Percentiles rank a stretch among this genome's conserved stretches.
These are phyloP conservation scores for Mechanitis mazaeus DNA, from an alignment of 2,888 invertebrate genomes.

Conservation along the genomic window DNA sequence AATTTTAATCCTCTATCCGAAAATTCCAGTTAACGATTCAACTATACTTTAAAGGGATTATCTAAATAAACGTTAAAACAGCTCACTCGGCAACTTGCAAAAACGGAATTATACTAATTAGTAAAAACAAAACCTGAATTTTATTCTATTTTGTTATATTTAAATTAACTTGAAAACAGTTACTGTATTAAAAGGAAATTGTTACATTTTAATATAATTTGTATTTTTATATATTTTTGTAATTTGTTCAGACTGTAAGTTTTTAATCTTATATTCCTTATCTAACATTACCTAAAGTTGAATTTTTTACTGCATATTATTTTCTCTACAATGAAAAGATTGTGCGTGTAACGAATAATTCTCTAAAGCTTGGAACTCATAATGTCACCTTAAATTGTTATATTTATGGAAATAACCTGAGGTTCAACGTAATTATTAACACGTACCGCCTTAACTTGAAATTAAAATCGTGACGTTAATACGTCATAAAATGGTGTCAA, in stretches of 20 bases:
- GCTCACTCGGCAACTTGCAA: not conserved
- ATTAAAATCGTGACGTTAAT: constrained; percentile 67
- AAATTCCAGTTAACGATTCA: not conserved
- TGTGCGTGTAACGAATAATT: constrained; percentile 22
- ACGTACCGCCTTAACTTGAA: constrained; percentile 46
- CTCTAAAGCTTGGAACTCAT: constrained; percentile 40
- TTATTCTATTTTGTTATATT: not conserved
- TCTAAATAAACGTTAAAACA: not conserved
- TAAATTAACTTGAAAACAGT: not conserved
- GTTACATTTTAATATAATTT: too few species aligned
- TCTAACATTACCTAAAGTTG: too few species aligned
- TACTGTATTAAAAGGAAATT: too few species aligned
- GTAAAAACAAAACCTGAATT: not conserved
- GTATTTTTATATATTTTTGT: too few species aligned
- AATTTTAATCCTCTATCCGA: not conserved
- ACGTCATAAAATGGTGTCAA: constrained; percentile 33
- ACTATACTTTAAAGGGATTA: constrained; percentile 3
- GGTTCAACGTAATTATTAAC: constrained; percentile 50
- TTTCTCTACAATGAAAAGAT: not conserved
- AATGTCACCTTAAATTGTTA: constrained; percentile 55
- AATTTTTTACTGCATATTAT: too few species aligned
- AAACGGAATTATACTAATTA: constrained; percentile 6
- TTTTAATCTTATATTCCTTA: too few species aligned
- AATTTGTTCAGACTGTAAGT: too few species aligned
- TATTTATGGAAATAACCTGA: constrained; percentile 55